Base-by-base conservation (phyloP, 1,140 invertebrate genomes). In the Leptonema lineaticorne region DNA sequence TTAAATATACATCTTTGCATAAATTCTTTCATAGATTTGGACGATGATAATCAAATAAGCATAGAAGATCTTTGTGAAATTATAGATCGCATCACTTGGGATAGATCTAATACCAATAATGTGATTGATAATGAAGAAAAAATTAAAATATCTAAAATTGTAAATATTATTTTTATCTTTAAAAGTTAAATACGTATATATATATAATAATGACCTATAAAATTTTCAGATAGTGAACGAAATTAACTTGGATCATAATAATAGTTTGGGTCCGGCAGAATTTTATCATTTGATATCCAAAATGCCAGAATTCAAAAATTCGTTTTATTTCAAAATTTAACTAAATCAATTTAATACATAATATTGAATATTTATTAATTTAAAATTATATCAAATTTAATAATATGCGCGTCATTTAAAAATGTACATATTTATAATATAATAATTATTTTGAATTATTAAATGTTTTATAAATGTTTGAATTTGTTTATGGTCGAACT, bases 11-110 rank as follows among this genome's bases (percentile, higher is more conserved):
- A 7, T 18, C 26, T 56, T 8, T 22, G 53, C 26, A 56, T 41
- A 4, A 41, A 71, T 74, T 63, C 11, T 67, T 76, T 78, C 79
- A 63, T 72, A 87, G 86, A 88, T 78, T 80, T 87, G 71, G 83
- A 89, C 66, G 83, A 81, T 62, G 86, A 89, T 74, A 83, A 83
- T 71, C 80, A 82, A 74, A 81, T 88, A 57, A 82, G 82, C 8
- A 73, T 80, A 22, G 72, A 79, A 18, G 87, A 88, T 75, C 78
- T 87, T 28, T 78, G 77, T 56, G 76, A 82, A 27, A 79, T 81
- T n/a, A 73, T 87, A 1, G 82, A 84, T 63, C 77, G 81, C 27
- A 69, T 87, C 45, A 83, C 83, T 4, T 74, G 74, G 65, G 70
- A 76, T 63, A 68, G 71, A 9, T 69, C 63, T 14, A 69, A 77